A percentile compares a stretch with the other conserved stretches of the same genome.
Evolutionary conservation across 2,797 vertebrate species (phyloP).

Genomic region (Phrynocephalus vlangalii): DNA sequence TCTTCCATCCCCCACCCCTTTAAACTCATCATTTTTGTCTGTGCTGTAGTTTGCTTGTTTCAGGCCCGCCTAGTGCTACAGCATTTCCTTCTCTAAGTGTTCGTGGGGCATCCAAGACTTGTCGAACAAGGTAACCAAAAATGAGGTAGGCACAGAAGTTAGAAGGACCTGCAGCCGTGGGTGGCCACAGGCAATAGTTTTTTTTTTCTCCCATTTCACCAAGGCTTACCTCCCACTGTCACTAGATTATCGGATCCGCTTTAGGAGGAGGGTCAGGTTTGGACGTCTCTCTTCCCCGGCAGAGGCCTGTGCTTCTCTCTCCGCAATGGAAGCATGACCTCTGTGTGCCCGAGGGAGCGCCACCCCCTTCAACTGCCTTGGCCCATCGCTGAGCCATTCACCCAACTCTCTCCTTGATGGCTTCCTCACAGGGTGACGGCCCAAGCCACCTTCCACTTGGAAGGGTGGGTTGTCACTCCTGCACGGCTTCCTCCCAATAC

Average conservation of each 20-base stretch:
- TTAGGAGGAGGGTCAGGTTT: background rate
- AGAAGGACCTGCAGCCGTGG: background rate
- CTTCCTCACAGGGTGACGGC: too few species aligned
- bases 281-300: too few species aligned
- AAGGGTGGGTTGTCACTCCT: background rate
- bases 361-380: too few species aligned
- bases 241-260: background rate
- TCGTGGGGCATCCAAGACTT: conserved; percentile 21
- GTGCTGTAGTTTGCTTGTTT: conserved; percentile 45
- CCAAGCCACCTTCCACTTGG: background rate
- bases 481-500: background rate
- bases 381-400: background rate
- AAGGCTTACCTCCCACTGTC: too few species aligned
- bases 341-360: too few species aligned
- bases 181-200: background rate
- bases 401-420: background rate
- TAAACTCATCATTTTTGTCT: conserved; percentile 32
- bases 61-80: conserved; percentile 52
- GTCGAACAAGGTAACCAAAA: background rate
- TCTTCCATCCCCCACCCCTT: background rate
- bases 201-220: too few species aligned
- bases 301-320: too few species aligned
- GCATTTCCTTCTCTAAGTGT: conserved; percentile 28
- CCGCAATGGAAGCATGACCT: too few species aligned
- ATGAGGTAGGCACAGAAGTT: background rate